These are phyloP conservation scores for Helicoverpa assulta DNA, from an alignment of 2,888 invertebrate species.

Conservation along the genomic window DNA sequence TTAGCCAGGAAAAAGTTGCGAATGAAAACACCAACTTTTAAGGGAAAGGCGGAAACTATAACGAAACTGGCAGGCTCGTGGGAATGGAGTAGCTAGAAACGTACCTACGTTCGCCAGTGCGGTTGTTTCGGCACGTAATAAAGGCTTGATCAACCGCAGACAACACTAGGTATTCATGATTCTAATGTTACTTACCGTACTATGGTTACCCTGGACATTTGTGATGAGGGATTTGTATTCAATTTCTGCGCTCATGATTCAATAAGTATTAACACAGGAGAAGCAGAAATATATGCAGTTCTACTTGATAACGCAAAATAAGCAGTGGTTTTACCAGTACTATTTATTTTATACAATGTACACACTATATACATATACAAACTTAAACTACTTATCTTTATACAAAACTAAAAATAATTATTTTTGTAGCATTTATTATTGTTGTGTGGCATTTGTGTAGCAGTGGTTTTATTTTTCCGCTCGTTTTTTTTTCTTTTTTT, in stretches of 20 bases:
- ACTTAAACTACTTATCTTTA: no score
- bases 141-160: conserved; percentile 35
- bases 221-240: conserved; percentile 10
- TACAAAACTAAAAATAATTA: no score
- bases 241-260: conserved; percentile 6
- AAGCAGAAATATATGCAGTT: no score
- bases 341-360: no score
- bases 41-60: conserved; percentile 30
- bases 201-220: conserved; percentile 3
- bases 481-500: no score
- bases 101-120: conserved; percentile 8
- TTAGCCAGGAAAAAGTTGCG: conserved; percentile 29
- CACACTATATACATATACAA: no score
- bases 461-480: no score
- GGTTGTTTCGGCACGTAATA: conserved; percentile 31
- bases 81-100: conserved; percentile 19
- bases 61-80: conserved; percentile 32
- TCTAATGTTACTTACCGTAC: conserved; percentile 42
- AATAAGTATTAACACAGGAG: neutral
- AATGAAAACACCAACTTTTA: conserved; percentile 34
- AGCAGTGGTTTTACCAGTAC: no score
- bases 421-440: no score
- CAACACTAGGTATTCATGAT: conserved; percentile 9
- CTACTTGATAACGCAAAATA: no score
- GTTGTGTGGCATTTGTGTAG: no score